Conservation (phyloP, 2,113 vertebrate genomes). For the Hystrix brachyura region DNA sequence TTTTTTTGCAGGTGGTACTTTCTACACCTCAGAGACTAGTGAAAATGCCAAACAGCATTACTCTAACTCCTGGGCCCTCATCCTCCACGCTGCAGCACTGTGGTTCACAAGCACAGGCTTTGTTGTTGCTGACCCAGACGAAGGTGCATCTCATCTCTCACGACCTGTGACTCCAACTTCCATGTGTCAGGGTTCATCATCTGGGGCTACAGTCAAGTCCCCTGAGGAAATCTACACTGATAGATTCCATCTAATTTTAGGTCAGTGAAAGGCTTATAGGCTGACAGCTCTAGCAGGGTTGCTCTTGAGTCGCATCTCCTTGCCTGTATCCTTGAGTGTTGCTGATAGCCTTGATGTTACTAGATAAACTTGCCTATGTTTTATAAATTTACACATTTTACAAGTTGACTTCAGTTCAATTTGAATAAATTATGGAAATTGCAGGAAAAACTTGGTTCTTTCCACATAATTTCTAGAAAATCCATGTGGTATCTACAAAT, state of each 20-base stretch:
- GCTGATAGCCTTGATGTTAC: slow-evolving; percentile 28
- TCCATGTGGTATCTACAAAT: background rate
- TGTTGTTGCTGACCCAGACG: slow-evolving; percentile 90
- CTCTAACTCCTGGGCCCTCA: slow-evolving; percentile 93
- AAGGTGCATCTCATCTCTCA: slow-evolving; percentile 92
- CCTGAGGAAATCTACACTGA: slow-evolving; percentile 95
- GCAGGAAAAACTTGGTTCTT: background rate
- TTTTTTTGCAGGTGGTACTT: slow-evolving; percentile 90
- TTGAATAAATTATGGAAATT: slow-evolving; percentile 47
- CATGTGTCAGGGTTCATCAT: slow-evolving; percentile 92
- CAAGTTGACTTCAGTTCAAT: slow-evolving; percentile 6
- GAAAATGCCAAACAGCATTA: slow-evolving; percentile 93
- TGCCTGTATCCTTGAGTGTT: background rate
- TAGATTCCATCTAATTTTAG: slow-evolving; percentile 94
- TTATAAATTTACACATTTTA: slow-evolving; percentile 10
- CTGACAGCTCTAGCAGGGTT: background rate
- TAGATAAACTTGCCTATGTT: background rate
- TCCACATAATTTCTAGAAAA: background rate
- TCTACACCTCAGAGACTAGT: slow-evolving; percentile 94
- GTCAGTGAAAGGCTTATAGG: slow-evolving; percentile 84
- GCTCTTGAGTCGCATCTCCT: background rate
- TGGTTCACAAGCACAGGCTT: slow-evolving; percentile 97
- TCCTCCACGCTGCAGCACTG: slow-evolving; percentile 94
- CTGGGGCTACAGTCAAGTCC: slow-evolving; percentile 90
- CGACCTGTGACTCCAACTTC: slow-evolving; percentile 96